Conservation (phyloP, 2,888 invertebrate genomes). For the Oligia fasciuncula region DNA sequence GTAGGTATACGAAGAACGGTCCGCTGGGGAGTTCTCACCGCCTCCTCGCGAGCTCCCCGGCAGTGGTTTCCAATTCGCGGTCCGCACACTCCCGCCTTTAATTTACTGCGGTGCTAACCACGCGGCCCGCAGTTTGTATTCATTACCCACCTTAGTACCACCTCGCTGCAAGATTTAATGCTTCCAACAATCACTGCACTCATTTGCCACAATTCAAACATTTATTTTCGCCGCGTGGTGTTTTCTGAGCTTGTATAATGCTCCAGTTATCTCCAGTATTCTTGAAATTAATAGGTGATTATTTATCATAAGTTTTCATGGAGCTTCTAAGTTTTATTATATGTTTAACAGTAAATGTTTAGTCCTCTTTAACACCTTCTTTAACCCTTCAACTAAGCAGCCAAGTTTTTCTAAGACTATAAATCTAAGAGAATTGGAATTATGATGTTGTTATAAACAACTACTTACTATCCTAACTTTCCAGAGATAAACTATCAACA, state of each 20-base stretch:
- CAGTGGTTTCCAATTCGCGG: conserved; percentile 80
- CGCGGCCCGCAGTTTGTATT: conserved; percentile 88
- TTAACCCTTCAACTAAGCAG: neutral
- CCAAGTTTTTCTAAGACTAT: conserved; percentile 36
- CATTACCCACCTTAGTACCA: conserved; percentile 85
- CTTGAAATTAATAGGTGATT: conserved; percentile 37
- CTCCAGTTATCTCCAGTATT: conserved; percentile 19
- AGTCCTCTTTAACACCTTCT: neutral
- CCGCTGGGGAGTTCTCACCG: conserved; percentile 72
- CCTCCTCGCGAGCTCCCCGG: conserved; percentile 68
- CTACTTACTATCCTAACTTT: conserved; percentile 38
- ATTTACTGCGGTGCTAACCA: conserved; percentile 86
- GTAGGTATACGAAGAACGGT: conserved; percentile 75
- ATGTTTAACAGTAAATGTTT: neutral
- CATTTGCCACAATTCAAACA: conserved; percentile 82
- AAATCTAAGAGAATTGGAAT: conserved; percentile 52
- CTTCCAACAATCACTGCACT: conserved; percentile 80
- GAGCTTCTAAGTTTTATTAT: neutral
- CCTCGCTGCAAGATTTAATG: conserved; percentile 82
- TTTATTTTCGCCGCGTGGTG: conserved; percentile 67
- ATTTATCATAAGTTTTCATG: neutral
- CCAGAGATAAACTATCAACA: conserved; percentile 56
- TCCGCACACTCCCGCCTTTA: conserved; percentile 78
- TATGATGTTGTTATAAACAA: conserved; percentile 51
- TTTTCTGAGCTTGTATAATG: conserved; percentile 44